Evolutionary conservation across 2,797 vertebrate species (phyloP).

Genomic region (Apogon talboti): DNA sequence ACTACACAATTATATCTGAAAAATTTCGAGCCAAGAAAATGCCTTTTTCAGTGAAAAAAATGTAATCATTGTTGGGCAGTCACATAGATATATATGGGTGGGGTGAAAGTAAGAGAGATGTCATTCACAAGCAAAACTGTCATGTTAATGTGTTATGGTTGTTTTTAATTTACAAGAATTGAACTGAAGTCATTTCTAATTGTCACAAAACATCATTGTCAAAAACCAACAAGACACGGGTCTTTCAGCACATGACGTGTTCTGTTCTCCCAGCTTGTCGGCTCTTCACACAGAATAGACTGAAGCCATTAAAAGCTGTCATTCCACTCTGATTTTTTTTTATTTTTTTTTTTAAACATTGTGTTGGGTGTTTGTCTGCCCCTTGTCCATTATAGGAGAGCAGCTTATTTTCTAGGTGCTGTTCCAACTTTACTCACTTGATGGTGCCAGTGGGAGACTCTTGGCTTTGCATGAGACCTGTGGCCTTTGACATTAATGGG

Average conservation of each 20-base stretch:
- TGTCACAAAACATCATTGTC: constrained; percentile 43
- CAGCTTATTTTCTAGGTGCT: constrained; percentile 44
- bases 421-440: constrained; percentile 57
- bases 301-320: constrained; percentile 35
- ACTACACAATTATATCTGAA: constrained; percentile 86
- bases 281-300: constrained; percentile 12
- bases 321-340: constrained; percentile 34
- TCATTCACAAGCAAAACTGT: constrained; percentile 69
- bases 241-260: constrained; percentile 37
- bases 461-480: constrained; percentile 48
- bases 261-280: constrained; percentile 38
- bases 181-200: constrained; percentile 47
- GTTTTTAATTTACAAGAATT: constrained; percentile 59
- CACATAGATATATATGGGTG: constrained; percentile 79
- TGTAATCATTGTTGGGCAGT: constrained; percentile 83
- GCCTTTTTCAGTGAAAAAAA: constrained; percentile 86
- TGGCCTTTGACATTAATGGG: constrained; percentile 46
- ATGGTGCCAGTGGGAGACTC: constrained; percentile 51
- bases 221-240: constrained; percentile 43
- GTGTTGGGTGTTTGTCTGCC: constrained; percentile 32
- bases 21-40: constrained; percentile 89
- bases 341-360: not conserved
- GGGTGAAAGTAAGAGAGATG: constrained; percentile 69
- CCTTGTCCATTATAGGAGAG: constrained; percentile 24
- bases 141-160: constrained; percentile 49